Conservation (phyloP, 2,797 vertebrate genomes). For the Crenichthys baileyi region DNA sequence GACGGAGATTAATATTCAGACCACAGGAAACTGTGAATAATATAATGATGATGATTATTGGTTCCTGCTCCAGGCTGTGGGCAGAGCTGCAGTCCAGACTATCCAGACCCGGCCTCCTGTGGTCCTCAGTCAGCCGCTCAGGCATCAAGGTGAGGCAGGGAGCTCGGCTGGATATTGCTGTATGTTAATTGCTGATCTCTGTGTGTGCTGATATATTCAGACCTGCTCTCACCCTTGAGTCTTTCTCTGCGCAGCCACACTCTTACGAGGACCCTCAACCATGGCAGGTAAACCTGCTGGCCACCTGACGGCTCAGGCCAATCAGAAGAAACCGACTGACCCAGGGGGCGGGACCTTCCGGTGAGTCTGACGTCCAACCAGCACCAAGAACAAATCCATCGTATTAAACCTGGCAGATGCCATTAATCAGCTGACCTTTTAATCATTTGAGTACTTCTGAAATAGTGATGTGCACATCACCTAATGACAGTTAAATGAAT, state of each 20-base stretch:
- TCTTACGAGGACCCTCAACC: conserved; percentile 79
- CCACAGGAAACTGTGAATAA: background rate
- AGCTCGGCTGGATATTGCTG: background rate
- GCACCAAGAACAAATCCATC: background rate
- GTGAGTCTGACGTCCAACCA: conserved; percentile 56
- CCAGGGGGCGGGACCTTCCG: conserved; percentile 87
- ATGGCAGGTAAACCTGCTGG: conserved; percentile 79
- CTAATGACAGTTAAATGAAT: background rate
- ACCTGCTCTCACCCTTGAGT: background rate
- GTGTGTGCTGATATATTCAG: background rate
- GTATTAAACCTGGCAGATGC: background rate
- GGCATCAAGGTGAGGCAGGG: conserved; percentile 79
- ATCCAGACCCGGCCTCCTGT: conserved; percentile 82
- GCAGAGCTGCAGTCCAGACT: conserved; percentile 76
- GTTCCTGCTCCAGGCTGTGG: conserved; percentile 70
- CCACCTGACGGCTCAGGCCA: conserved; percentile 82
- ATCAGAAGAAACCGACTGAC: conserved; percentile 88
- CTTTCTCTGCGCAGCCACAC: conserved; percentile 65
- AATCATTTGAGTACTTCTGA: background rate
- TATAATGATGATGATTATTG: conserved; percentile 6
- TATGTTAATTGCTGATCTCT: background rate
- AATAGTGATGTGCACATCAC: background rate
- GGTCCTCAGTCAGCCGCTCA: conserved; percentile 82
- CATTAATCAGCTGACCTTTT: too few relatives aligned
- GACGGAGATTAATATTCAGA: background rate